Conservation (phyloP, 1,140 invertebrate genomes). For the Anastrepha obliqua region DNA sequence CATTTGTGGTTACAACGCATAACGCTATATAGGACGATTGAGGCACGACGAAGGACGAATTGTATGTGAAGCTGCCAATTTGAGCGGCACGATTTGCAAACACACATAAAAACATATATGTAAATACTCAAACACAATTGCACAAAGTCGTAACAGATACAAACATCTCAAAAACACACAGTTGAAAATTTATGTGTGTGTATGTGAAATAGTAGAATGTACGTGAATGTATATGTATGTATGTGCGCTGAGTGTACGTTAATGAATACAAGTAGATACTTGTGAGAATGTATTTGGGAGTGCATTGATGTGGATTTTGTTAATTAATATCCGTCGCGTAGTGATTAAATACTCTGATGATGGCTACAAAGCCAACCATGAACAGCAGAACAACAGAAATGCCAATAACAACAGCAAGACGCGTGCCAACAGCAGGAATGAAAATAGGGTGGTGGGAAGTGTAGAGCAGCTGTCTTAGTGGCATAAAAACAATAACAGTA, state of each 20-base stretch:
- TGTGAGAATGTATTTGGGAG: neutral
- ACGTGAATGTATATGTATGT: neutral
- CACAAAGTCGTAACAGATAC: neutral
- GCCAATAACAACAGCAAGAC: neutral
- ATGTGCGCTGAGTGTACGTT: neutral
- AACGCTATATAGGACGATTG: no score
- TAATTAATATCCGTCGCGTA: constrained; percentile 46
- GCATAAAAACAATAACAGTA: neutral
- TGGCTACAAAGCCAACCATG: constrained; percentile 26
- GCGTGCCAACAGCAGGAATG: neutral
- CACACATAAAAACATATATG: no score
- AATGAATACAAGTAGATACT: neutral
- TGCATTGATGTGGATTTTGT: constrained; percentile 23
- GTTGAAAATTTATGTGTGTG: neutral
- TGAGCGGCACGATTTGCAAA: no score
- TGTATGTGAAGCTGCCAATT: no score
- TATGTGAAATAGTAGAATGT: neutral
- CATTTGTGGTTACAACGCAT: no score
- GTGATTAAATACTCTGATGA: constrained; percentile 43
- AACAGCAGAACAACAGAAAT: neutral
- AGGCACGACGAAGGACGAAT: no score
- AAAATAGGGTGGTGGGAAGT: neutral
- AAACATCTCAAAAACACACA: neutral
- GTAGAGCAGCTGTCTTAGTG: neutral
- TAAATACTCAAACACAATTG: no score